Conservation (phyloP, 2,797 vertebrate species). For the Pseudomugil tenellus region DNA sequence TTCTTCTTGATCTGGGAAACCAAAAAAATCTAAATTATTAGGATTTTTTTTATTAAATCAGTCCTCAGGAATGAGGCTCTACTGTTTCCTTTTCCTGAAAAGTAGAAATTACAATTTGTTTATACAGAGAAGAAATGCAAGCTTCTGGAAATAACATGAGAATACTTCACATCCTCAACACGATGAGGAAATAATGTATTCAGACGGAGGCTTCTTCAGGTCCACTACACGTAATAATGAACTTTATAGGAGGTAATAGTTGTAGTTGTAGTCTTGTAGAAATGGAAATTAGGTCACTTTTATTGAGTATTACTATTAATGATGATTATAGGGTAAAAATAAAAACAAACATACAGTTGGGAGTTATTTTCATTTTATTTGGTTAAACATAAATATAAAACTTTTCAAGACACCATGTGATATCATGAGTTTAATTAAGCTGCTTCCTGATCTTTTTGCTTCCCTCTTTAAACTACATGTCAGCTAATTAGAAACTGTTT, state of each 20-base stretch:
- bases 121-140: neutral
- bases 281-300: no score
- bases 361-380: no score
- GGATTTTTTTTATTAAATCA: neutral
- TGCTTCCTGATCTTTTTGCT: neutral
- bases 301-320: no score
- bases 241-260: neutral
- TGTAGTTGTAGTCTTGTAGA: no score
- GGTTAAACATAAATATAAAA: neutral
- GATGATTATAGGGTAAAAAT: no score
- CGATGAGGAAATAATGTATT: neutral
- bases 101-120: neutral
- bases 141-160: neutral
- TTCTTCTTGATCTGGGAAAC: slow-evolving; percentile 96
- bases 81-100: neutral
- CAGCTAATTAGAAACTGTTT: neutral
- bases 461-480: neutral
- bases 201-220: neutral
- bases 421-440: neutral
- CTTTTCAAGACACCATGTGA: neutral
- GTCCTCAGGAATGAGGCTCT: neutral
- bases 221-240: neutral
- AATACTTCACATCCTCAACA: neutral
- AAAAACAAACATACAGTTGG: no score
- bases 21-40: neutral